Evolutionary conservation across 2,113 vertebrate genomes (phyloP), one percentile per base, ranked within the genome.

Genomic region (Okapia johnstoni): DNA sequence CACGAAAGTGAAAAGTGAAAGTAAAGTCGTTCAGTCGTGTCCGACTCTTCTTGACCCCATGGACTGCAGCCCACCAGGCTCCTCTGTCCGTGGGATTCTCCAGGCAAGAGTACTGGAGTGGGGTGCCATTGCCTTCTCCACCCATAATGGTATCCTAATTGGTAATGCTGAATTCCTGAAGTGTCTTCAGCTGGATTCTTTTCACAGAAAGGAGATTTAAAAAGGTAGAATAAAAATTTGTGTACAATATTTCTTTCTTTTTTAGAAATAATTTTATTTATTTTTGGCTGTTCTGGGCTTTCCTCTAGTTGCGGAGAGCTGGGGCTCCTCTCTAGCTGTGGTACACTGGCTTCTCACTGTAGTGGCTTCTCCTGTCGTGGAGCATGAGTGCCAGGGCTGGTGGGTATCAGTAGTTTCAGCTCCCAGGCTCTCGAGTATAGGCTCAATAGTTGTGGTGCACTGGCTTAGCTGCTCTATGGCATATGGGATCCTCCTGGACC

Each of bases 171-270:
- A 60, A 17, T 50, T 83, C 77, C 86, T 30, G 60, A 79, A 86
- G 55, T 36, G 40, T 92, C 48, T 79, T 86, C 61, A 25, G 40
- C 17, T 85, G 33, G 25, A 79, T 58, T 80, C 66, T 48, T 48
- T 90, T 70, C 14, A 57, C 6, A 92, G 50, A 86, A 89, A 15
- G 84, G 43, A 95, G 12, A 96, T 90, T 81, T 48, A 12, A 95
- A 95, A 93, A 81, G 61, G 83, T 30, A 88, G 94, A 84, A 85
- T 60, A 70, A 26, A 70, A 25, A 43, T 26, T 76, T 76, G 36
- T 76, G 70, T 25, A 26, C 40, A 43, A 14, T 76, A 26, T 76
- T 76, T 43, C 21, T 40, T 70, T 70, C 16, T 40, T 43, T 76
- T 26, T 4, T 0, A 26, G 43, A 43, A 76, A 76, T 43, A 76